These are phyloP conservation scores for Sphinx pinastri DNA, from an alignment of 2,888 invertebrate genomes.

Conservation along the genomic window DNA sequence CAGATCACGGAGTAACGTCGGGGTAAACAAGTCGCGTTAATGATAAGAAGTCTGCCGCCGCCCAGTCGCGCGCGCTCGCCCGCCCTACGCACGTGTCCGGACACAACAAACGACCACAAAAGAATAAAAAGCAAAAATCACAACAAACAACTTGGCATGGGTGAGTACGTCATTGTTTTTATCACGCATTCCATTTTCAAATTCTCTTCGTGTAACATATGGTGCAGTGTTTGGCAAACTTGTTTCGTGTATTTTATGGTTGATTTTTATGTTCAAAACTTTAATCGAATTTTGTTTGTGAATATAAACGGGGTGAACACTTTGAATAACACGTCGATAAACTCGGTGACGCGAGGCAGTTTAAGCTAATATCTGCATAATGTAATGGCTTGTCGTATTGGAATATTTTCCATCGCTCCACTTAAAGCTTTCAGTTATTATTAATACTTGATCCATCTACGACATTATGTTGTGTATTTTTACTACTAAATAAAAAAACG, in stretches of 20 bases:
- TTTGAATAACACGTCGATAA: slow-evolving; percentile 42
- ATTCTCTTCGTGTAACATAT: slow-evolving; percentile 5
- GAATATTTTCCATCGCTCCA: slow-evolving; percentile 1
- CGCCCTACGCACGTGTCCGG: slow-evolving; percentile 69
- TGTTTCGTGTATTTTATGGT: neutral
- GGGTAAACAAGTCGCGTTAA: slow-evolving; percentile 72
- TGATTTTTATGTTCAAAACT: neutral
- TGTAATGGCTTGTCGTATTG: slow-evolving; percentile 47
- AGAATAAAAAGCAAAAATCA: slow-evolving; percentile 3
- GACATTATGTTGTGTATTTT: neutral
- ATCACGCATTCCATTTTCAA: neutral
- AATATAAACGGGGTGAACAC: too few species aligned
- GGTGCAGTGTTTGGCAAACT: slow-evolving; percentile 28
- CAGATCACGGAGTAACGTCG: slow-evolving; percentile 65
- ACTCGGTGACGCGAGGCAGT: slow-evolving; percentile 42
- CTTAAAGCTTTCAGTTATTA: neutral
- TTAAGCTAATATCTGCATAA: slow-evolving; percentile 58
- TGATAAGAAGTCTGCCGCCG: slow-evolving; percentile 72
- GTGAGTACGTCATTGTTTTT: slow-evolving; percentile 29
- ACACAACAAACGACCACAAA: slow-evolving; percentile 18
- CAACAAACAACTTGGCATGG: slow-evolving; percentile 27
- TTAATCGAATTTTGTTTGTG: neutral
- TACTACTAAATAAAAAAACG: neutral
- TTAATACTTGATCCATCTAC: neutral
- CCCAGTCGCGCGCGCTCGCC: slow-evolving; percentile 75